Evolutionary conservation across 2,888 invertebrate species (phyloP).

Genomic region (Chymomyza fuscimana): DNA sequence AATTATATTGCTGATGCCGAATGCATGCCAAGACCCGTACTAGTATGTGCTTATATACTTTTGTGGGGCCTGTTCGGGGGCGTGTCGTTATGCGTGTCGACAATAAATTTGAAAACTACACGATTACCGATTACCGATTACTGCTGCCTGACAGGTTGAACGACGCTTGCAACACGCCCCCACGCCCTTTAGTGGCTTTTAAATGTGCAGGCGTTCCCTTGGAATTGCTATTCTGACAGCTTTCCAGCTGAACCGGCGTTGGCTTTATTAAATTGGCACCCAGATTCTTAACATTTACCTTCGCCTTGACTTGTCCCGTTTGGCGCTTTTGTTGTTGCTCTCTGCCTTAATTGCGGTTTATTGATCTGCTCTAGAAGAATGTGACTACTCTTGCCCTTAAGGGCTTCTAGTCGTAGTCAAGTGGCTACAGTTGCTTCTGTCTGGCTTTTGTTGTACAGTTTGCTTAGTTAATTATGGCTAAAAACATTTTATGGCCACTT

Average conservation of each 20-base stretch:
- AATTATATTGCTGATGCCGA: constrained; percentile 40
- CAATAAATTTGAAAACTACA: constrained; percentile 70
- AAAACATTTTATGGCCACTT: neutral
- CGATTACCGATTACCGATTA: constrained; percentile 39
- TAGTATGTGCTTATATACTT: neutral
- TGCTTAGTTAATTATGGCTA: constrained; percentile 35
- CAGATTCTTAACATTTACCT: constrained; percentile 7
- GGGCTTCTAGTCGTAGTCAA: neutral
- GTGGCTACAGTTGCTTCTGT: neutral
- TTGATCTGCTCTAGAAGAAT: constrained; percentile 1
- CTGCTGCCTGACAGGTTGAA: constrained; percentile 60
- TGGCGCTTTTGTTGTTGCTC: constrained; percentile 44
- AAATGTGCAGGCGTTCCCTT: constrained; percentile 63
- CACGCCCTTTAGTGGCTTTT: constrained; percentile 66
- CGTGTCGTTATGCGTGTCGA: constrained; percentile 63
- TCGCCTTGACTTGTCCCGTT: constrained; percentile 27
- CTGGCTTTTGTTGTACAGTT: neutral
- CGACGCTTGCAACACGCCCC: constrained; percentile 28
- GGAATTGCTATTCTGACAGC: constrained; percentile 66
- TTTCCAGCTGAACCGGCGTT: constrained; percentile 31
- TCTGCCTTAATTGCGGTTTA: constrained; percentile 43
- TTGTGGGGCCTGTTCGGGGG: constrained; percentile 43
- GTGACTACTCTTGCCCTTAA: neutral
- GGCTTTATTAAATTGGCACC: constrained; percentile 50
- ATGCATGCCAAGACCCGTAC: neutral